Evolutionary conservation across 2,113 vertebrate genomes (phyloP), one percentile per base, ranked within the genome.

Genomic region (Petrocephalus microphthalmus): DNA sequence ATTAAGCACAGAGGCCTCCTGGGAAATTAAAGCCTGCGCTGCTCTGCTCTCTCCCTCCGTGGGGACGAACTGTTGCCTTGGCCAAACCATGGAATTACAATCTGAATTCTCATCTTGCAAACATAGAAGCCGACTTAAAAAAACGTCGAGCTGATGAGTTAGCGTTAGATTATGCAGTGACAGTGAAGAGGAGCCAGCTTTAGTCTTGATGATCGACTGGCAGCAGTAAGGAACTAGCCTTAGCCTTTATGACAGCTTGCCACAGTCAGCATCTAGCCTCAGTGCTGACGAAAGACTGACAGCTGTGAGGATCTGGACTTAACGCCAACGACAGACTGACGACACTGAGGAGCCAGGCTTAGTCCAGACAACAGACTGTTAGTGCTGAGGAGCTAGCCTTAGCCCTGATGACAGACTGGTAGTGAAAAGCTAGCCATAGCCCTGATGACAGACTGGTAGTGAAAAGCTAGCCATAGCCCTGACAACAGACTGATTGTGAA

Each of bases 21-120:
- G 86, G 89, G 89, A 87, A 89, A 89, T 87, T 84, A 89, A 81
- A 37, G 47, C 33, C n/a, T 42, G 7, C 53, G 19, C 10, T 52
- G 60, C 60, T 74, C 64, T 33, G 83, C 52, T 74, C 33, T 25
- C 17, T 89, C 83, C 37, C 51, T 54, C 49, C 53, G 20, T 52
- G 64, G 45, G 37, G 13, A 19, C 2, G n/a, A 4, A 5, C 10
- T 53, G 56, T 67, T 60, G 20, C 25, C 71, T 19, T 89, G 60
- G n/a, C 29, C 13, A 6, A 47, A 22, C 45, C 53, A 56, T 51
- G 7, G 25, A 85, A 15, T 64, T 51, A 88, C 88, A 83, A 37
- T 74, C 7, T 45, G 60, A 25, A 85, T 37, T 37, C 88, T 42
- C 83, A 54, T 89, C 84, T 89, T 37, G 67, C 60, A 86, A 54